Conservation (phyloP, 2,888 invertebrate genomes). For the Xanthia togata region DNA sequence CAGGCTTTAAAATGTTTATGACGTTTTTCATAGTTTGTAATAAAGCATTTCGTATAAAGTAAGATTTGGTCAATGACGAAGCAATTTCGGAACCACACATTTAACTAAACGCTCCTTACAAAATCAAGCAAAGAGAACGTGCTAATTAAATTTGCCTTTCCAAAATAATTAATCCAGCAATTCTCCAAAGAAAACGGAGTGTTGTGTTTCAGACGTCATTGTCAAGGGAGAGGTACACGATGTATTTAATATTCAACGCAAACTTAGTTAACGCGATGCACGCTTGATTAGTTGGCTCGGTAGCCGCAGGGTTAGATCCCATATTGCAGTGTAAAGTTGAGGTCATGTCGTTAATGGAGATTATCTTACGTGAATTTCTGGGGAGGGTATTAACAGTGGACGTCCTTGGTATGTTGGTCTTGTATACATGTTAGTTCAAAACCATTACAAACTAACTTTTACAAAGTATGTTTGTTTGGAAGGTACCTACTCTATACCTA, state of each 20-base stretch:
- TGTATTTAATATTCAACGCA: constrained; percentile 60
- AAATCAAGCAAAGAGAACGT: not conserved
- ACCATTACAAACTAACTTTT: not conserved
- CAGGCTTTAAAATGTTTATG: too few relatives aligned
- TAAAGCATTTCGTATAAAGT: too few relatives aligned
- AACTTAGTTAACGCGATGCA: constrained; percentile 67
- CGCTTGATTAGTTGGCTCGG: constrained; percentile 64
- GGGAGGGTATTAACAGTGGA: constrained; percentile 18
- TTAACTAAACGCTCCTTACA: not conserved
- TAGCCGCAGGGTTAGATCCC: constrained; percentile 59
- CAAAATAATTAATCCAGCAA: constrained; percentile 31
- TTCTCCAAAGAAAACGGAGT: constrained; percentile 42
- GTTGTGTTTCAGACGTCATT: constrained; percentile 44
- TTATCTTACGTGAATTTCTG: constrained; percentile 44
- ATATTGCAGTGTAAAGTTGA: constrained; percentile 52
- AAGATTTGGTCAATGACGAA: not conserved
- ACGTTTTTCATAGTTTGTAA: too few relatives aligned
- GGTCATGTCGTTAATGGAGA: constrained; percentile 46
- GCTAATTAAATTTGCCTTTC: constrained; percentile 35
- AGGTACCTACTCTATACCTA: too few relatives aligned
- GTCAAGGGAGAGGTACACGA: constrained; percentile 57
- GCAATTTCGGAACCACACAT: not conserved
- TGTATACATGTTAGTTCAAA: constrained; percentile 5
- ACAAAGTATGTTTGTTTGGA: not conserved
- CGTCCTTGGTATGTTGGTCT: not conserved